A percentile compares a stretch with the other conserved stretches of the same genome.
Conservation (phyloP, 2,888 invertebrate species). For the Mermis nigrescens region DNA sequence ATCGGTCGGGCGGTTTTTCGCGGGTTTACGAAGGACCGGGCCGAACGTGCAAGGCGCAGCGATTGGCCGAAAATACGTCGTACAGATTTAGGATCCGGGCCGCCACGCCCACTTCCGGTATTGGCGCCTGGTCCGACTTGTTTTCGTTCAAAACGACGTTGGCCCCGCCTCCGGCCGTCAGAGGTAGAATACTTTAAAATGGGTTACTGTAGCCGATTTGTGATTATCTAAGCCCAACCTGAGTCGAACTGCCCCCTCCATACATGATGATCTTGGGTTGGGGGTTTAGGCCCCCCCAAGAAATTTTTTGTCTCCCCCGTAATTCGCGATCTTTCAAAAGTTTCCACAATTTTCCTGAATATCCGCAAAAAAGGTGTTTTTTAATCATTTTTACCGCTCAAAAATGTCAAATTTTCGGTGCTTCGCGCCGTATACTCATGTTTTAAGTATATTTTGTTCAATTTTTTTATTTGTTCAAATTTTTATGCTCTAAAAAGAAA, state of each 20-base stretch:
- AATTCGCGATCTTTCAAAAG: too few species aligned
- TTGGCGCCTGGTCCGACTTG: conserved; percentile 54
- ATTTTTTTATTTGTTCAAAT: too few species aligned
- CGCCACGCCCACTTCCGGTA: conserved; percentile 63
- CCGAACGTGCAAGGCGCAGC: conserved; percentile 58
- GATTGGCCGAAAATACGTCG: conserved; percentile 56
- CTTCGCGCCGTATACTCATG: too few species aligned
- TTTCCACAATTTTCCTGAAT: too few species aligned
- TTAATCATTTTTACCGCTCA: too few species aligned
- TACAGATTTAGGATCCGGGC: conserved; percentile 62
- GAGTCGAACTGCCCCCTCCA: neutral
- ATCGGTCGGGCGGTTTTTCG: conserved; percentile 33
- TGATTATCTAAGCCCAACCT: neutral
- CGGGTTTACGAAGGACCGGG: conserved; percentile 53
- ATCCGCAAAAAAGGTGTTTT: too few species aligned
- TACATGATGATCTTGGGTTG: too few species aligned
- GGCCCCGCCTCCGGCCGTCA: conserved; percentile 60
- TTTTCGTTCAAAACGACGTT: conserved; percentile 51
- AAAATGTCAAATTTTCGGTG: too few species aligned
- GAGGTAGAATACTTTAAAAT: conserved; percentile 35
- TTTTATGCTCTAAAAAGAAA: too few species aligned
- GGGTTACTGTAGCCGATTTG: neutral
- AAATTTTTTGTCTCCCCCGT: too few species aligned
- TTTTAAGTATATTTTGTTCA: too few species aligned
- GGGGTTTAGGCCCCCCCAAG: too few species aligned